Percentiles rank a stretch among this genome's conserved stretches.
These are phyloP conservation scores for Drosophila buzzatii DNA, from an alignment of 2,888 invertebrate genomes.

Conservation along the genomic window DNA sequence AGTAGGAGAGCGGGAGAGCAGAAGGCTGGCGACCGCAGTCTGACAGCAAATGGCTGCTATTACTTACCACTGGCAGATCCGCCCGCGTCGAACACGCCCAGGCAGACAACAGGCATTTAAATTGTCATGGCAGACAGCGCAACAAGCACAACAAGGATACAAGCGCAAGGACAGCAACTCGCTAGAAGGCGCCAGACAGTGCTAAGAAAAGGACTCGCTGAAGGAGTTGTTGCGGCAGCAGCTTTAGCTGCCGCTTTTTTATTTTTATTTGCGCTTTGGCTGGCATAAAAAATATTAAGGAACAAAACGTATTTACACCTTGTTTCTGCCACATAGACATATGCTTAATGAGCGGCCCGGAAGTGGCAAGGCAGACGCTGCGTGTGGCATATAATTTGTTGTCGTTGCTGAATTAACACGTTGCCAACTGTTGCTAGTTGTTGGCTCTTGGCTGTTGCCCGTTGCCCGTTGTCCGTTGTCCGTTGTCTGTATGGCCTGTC, in stretches of 20 bases:
- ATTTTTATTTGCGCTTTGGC: conserved; percentile 30
- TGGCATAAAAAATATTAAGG: conserved; percentile 32
- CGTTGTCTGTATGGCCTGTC: conserved; percentile 18
- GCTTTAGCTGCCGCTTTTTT: conserved; percentile 22
- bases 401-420: conserved; percentile 69
- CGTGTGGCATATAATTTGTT: conserved; percentile 17
- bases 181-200: conserved; percentile 29
- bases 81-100: conserved; percentile 2
- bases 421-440: conserved; percentile 74
- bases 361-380: conserved; percentile 26
- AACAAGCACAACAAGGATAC: conserved; percentile 28
- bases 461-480: not conserved
- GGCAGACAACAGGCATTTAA: conserved; percentile 64
- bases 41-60: conserved; percentile 66
- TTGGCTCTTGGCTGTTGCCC: conserved; percentile 1
- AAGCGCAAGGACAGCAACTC: conserved; percentile 26
- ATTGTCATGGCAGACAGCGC: conserved; percentile 64
- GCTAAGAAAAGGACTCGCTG: conserved; percentile 31
- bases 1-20: conserved; percentile 1
- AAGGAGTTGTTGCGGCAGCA: conserved; percentile 15
- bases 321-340: conserved; percentile 66
- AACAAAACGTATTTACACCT: conserved; percentile 74
- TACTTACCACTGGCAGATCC: conserved; percentile 56
- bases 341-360: conserved; percentile 75
- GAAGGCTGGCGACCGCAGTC: conserved; percentile 59